Percentiles rank a stretch among this genome's conserved stretches.
phyloP scores from a whole-genome alignment of 1,140 invertebrate genomes.

The Listronotus bonariensis region DNA sequence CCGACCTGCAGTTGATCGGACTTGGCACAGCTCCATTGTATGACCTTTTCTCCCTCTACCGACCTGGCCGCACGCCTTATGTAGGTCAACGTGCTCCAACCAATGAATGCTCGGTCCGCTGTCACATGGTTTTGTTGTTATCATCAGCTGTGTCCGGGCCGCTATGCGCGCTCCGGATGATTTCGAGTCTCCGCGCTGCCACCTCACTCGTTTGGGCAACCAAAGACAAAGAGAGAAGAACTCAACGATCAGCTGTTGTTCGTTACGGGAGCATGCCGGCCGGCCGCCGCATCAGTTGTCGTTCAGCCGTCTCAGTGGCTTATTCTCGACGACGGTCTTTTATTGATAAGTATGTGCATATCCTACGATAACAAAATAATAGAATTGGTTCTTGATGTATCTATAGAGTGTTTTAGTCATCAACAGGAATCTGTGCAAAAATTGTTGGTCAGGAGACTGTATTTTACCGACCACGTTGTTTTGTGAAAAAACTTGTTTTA shows the following conservation, averaged over 20 bases:
- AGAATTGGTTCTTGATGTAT: slow-evolving; percentile 41
- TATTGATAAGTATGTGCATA: slow-evolving; percentile 50
- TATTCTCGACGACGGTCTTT: slow-evolving; percentile 22
- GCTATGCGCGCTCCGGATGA: slow-evolving; percentile 40
- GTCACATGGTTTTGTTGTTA: slow-evolving; percentile 58
- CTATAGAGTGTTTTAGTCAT: slow-evolving; percentile 45
- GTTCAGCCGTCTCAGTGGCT: slow-evolving; percentile 33
- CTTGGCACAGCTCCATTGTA: slow-evolving; percentile 30
- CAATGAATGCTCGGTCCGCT: slow-evolving; percentile 31
- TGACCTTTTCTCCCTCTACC: slow-evolving; percentile 50
- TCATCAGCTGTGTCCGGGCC: slow-evolving; percentile 57
- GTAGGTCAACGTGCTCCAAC: slow-evolving; percentile 50
- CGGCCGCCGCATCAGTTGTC: slow-evolving; percentile 51
- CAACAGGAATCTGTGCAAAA: slow-evolving; percentile 47
- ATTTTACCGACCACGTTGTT: slow-evolving; percentile 49
- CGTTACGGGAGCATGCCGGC: slow-evolving; percentile 39
- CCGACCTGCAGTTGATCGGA: slow-evolving; percentile 15
- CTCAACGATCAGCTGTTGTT: slow-evolving; percentile 52
- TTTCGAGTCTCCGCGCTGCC: slow-evolving; percentile 10
- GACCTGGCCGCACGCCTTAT: slow-evolving; percentile 46
- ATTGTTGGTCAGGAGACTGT: slow-evolving; percentile 48
- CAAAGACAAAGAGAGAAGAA: slow-evolving; percentile 26
- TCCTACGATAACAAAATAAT: slow-evolving; percentile 45
- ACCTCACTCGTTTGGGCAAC: slow-evolving; percentile 25
- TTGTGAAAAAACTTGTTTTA: slow-evolving; percentile 40